Percentiles rank a stretch among this genome's conserved stretches.
Evolutionary conservation across 2,113 vertebrate genomes (phyloP).

Genomic region (Capreolus pygargus): DNA sequence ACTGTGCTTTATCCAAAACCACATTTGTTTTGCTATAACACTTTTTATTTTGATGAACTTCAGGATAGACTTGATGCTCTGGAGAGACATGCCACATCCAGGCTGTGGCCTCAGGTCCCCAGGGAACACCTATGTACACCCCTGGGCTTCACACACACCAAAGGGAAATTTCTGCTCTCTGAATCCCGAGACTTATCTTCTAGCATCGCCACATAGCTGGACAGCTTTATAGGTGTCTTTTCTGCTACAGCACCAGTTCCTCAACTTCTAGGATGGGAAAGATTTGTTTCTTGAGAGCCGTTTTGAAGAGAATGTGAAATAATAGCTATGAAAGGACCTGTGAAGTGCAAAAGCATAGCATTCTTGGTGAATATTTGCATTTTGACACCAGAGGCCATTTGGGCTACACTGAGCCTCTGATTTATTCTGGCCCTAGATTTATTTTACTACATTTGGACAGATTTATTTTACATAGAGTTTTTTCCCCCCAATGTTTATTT

Average conservation of each 20-base stretch:
- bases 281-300: background rate
- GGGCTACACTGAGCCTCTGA: conserved; percentile 1
- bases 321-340: background rate
- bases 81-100: background rate
- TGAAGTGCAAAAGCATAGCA: background rate
- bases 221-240: background rate
- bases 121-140: fast-evolving
- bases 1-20: background rate
- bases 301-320: conserved; percentile 13
- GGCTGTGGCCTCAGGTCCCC: background rate
- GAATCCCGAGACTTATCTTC: background rate
- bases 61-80: background rate
- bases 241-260: background rate
- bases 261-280: background rate
- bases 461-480: conserved; percentile 2
- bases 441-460: background rate
- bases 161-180: background rate
- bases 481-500: background rate
- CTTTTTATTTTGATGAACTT: background rate
- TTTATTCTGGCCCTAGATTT: background rate
- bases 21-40: background rate
- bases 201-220: background rate
- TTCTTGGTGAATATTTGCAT: conserved; percentile 26
- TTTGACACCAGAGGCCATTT: conserved; percentile 8
- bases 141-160: background rate